Evolutionary conservation across 2,797 vertebrate genomes (phyloP).

Genomic region (Amblyraja radiata): DNA sequence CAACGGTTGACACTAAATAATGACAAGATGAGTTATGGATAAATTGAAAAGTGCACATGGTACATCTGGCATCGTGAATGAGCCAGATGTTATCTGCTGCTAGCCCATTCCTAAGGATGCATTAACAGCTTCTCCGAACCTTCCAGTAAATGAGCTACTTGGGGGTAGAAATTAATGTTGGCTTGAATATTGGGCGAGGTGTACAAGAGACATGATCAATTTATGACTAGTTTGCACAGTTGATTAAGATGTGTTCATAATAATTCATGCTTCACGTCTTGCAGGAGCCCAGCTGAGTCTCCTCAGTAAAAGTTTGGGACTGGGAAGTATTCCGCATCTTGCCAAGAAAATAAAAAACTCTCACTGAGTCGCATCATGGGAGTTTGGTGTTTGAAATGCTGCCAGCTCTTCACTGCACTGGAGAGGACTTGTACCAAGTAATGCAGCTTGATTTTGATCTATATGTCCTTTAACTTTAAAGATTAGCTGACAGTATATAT

Average conservation of each 20-base stretch:
- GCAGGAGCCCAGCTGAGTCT: not conserved
- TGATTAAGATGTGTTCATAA: not conserved
- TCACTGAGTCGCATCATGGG: not conserved
- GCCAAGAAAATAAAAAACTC: not conserved
- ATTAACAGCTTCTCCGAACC: not conserved
- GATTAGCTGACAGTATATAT: not conserved
- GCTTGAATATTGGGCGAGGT: not conserved
- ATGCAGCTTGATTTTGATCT: not conserved
- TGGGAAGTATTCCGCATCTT: not conserved
- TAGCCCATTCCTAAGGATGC: not conserved
- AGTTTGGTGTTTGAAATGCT: not conserved
- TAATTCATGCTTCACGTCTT: too few relatives aligned
- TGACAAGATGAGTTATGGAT: too few relatives aligned
- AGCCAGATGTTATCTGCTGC: not conserved
- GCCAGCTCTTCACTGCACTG: not conserved
- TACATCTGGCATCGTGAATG: not conserved
- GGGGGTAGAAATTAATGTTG: not conserved
- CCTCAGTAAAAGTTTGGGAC: not conserved
- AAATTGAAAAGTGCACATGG: not conserved
- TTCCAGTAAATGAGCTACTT: not conserved
- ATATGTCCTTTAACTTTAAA: not conserved
- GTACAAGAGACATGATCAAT: not conserved
- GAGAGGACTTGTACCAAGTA: not conserved
- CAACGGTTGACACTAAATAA: too few relatives aligned
- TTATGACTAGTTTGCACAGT: not conserved